Percentiles rank a stretch among this genome's conserved stretches.
Evolutionary conservation across 30 jellyfish, hydroid and myxozoan species (phyloP).

Genomic region (Sanderia malayensis): DNA sequence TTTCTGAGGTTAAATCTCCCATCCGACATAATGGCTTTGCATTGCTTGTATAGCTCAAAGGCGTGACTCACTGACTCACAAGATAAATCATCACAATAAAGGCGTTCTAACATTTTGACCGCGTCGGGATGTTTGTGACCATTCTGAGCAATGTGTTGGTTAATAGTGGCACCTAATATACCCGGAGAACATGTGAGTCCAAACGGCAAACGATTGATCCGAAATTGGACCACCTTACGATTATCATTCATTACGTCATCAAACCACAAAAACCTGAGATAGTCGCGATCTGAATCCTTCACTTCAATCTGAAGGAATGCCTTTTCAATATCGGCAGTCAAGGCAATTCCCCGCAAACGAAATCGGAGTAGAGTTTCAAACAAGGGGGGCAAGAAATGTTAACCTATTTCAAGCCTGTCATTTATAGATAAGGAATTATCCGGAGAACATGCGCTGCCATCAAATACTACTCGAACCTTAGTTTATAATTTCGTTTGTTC

Average conservation of each 20-base stretch:
- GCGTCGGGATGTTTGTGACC: not conserved
- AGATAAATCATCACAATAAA: constrained; percentile 2
- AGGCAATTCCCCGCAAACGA: not conserved
- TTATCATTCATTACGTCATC: not conserved
- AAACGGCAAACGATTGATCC: not conserved
- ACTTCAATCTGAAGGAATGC: not conserved
- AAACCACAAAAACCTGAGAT: not conserved
- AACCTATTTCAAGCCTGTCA: not conserved
- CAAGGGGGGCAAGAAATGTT: not conserved
- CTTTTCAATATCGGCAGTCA: not conserved
- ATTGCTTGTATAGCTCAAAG: not conserved
- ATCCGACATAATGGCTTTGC: not conserved
- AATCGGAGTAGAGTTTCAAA: not conserved
- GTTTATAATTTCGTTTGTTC: not conserved
- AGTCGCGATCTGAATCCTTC: not conserved
- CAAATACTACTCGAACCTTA: not conserved
- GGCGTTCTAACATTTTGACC: not conserved
- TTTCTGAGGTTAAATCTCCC: constrained; percentile 5
- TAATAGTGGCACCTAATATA: not conserved
- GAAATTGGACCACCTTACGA: not conserved
- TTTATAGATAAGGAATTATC: not conserved
- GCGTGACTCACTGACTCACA: not conserved
- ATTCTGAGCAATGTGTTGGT: not conserved
- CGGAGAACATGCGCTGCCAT: not conserved
- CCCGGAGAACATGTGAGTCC: not conserved